These are phyloP conservation scores for Diarsia rubi DNA, from an alignment of 2,888 invertebrate species.

Conservation along the genomic window DNA sequence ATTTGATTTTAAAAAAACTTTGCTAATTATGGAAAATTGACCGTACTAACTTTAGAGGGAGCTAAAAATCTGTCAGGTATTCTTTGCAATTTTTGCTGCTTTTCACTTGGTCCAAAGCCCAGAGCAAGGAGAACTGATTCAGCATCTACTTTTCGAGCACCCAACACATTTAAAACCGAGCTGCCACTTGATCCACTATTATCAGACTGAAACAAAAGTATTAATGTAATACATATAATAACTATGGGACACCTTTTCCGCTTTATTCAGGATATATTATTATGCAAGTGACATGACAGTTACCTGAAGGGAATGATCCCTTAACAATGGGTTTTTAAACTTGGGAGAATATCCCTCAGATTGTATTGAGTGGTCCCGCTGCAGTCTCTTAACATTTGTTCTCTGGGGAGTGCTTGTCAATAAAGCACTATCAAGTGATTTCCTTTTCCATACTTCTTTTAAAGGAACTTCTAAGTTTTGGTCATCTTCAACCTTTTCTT, in stretches of 20 bases:
- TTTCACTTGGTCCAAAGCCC: conserved; percentile 94
- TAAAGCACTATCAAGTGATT: conserved; percentile 84
- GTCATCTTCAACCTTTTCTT: conserved; percentile 72
- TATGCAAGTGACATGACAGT: conserved; percentile 18
- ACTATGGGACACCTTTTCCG: not conserved
- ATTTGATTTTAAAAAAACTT: too few species aligned
- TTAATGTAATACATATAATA: not conserved
- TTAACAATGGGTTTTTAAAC: conserved; percentile 86
- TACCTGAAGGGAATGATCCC: conserved; percentile 89
- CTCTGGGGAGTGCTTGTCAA: conserved; percentile 77
- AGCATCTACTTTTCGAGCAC: conserved; percentile 96
- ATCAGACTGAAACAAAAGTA: conserved; percentile 80
- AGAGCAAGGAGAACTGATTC: conserved; percentile 96
- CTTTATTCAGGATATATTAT: not conserved
- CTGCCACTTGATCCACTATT: conserved; percentile 91
- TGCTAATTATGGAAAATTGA: conserved; percentile 3
- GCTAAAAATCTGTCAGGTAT: conserved; percentile 96
- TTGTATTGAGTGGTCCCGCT: conserved; percentile 87
- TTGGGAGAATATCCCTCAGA: conserved; percentile 87
- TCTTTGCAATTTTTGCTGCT: conserved; percentile 93
- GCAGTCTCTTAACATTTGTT: conserved; percentile 78
- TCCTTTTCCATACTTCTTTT: conserved; percentile 83
- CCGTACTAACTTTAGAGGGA: conserved; percentile 93
- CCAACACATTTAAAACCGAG: conserved; percentile 96
- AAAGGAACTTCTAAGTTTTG: conserved; percentile 81